These are phyloP conservation scores for Macroglossus sobrinus DNA, from an alignment of 2,113 vertebrate species.

Conservation along the genomic window DNA sequence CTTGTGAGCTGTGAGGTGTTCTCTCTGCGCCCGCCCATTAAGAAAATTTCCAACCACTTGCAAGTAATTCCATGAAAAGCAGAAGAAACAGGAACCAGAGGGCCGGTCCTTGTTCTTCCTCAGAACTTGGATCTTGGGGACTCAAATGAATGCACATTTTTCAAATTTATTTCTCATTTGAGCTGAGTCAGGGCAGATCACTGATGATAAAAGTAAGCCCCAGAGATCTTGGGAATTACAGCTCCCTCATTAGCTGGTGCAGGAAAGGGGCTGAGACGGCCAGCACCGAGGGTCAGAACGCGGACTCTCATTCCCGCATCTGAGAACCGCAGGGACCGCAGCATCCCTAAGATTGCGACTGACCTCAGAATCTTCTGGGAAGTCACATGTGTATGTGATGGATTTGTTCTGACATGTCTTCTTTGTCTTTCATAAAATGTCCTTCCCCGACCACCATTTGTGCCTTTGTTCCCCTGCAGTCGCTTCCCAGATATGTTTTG, in stretches of 20 bases:
- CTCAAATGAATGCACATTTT: not conserved
- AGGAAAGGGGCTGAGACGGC: not conserved
- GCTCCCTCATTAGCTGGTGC: not conserved
- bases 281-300: not conserved
- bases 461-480: not conserved
- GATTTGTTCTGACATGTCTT: not conserved
- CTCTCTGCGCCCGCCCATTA: rapidly evolving
- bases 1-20: rapidly evolving
- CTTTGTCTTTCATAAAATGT: not conserved
- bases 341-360: not conserved
- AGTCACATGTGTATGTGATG: not conserved
- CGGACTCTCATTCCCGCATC: not conserved
- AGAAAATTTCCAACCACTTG: not conserved
- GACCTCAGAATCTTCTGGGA: not conserved
- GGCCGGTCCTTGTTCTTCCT: not conserved
- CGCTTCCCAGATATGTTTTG: not conserved
- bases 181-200: not conserved
- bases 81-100: not conserved
- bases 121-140: not conserved
- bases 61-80: not conserved
- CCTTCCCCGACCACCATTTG: not conserved
- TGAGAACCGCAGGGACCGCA: not conserved
- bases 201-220: not conserved
- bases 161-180: not conserved
- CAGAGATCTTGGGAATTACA: not conserved